phyloP scores from a whole-genome alignment of 2,113 vertebrate species.

The Oryzias melastigma region DNA sequence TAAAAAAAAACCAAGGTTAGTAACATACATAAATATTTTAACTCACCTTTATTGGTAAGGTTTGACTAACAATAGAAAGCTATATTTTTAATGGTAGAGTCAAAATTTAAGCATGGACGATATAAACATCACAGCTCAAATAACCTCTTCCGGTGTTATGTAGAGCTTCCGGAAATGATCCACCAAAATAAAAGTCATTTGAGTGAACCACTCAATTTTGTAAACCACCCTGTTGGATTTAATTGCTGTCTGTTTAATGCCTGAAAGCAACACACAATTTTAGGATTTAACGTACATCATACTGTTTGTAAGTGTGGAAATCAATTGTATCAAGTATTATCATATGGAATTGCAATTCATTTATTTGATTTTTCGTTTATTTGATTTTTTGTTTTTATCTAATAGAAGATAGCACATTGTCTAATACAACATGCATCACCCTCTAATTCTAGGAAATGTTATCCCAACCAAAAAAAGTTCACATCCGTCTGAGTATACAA shows the following conservation, averaged over 20 bases:
- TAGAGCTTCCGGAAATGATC: constrained; percentile 4
- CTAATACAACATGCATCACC: background rate
- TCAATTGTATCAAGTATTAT: too few relatives aligned
- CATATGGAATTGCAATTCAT: too few relatives aligned
- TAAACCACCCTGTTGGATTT: too few relatives aligned
- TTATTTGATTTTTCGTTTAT: too few relatives aligned
- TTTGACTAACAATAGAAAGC: background rate
- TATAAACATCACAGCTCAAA: background rate
- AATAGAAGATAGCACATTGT: background rate
- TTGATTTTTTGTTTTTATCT: background rate
- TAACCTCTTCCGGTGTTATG: background rate
- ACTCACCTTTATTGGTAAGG: background rate
- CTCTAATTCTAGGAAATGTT: background rate
- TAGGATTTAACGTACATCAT: too few relatives aligned
- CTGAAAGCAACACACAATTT: too few relatives aligned
- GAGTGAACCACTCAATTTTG: too few relatives aligned
- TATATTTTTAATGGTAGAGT: background rate
- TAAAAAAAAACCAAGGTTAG: background rate
- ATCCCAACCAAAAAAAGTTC: background rate
- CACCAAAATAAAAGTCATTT: constrained; percentile 34
- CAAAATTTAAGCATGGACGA: too few relatives aligned
- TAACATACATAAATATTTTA: background rate
- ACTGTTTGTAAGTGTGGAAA: too few relatives aligned
- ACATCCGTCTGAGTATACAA: background rate
- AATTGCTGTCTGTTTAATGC: too few relatives aligned